Evolutionary conservation across 2,113 vertebrate species (phyloP), one percentile per base, ranked within the genome.

Genomic region (Cichladusa arquata): DNA sequence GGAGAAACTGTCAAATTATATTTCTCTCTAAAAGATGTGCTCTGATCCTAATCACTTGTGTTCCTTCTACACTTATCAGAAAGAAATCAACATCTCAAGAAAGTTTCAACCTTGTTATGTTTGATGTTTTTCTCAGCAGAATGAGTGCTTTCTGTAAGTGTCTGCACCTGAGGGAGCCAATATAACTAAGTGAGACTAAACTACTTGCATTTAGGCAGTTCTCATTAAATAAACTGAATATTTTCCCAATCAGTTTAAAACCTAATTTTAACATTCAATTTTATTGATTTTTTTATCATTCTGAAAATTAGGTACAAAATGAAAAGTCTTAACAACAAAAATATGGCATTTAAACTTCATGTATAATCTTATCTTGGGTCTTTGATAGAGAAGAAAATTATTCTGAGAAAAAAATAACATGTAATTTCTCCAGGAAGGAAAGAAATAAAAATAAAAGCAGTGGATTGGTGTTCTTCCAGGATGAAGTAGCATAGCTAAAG

Each of bases 1-100:
- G 16, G 40, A 91, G 5, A 78, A 84, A 50, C 1, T 29, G 17
- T 50, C 0, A 0, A 84, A 70, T 1, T 40, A 6, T 50, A 77
- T 90, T 89, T 85, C 28, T 11, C 5, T 61, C 22, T 92, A 20
- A 77, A 87, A 5, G 19, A 18, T 91, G 17, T 79, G 26, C 28
- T 72, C 40, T 81, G 81, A 54, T 42, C 34, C 8, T 66, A 50
- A 58, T 50, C 45, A 70, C 9, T 66, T 40, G 4, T 28, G 4
- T 7, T 90, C 24, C 40, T 57, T 64, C 44, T 69, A 77, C 24
- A 40, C 3, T 73, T 42, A 38, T 5, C 13, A 91, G 42, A 80
- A 34, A 86, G 62, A 88, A 88, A 64, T 50, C 25, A 73, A 51
- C 23, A 28, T 47, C 20, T 84, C 20, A 20, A 62, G 38, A 78